Evolutionary conservation across 2,797 vertebrate species (phyloP).

Genomic region (Danio albolineatus): DNA sequence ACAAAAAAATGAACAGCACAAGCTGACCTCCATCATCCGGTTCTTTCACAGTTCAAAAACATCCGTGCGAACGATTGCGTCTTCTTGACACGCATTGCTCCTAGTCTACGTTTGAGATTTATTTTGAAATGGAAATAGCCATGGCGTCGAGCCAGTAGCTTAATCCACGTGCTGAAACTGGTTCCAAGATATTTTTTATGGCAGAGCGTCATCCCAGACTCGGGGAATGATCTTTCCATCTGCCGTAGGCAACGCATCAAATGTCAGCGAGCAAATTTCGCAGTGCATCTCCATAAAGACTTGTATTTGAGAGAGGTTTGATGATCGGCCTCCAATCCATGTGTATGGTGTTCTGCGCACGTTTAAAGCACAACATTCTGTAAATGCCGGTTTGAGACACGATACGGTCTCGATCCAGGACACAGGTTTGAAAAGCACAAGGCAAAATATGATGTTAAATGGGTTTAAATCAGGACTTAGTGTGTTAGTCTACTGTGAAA

Average conservation of each 20-base stretch:
- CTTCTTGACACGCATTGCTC: not conserved
- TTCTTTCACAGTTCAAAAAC: not conserved
- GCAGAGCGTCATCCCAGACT: constrained; percentile 21
- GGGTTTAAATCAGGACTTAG: constrained; percentile 41
- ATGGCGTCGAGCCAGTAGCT: not conserved
- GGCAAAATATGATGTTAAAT: constrained; percentile 46
- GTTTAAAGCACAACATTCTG: constrained; percentile 54
- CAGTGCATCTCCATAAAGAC: constrained; percentile 15
- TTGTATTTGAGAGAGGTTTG: constrained; percentile 30
- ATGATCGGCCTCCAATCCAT: constrained; percentile 13
- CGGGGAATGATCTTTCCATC: constrained; percentile 34
- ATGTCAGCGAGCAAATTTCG: constrained; percentile 27
- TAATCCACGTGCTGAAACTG: constrained; percentile 25
- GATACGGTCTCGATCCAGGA: constrained; percentile 54
- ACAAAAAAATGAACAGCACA: not conserved
- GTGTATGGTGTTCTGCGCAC: constrained; percentile 25
- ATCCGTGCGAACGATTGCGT: not conserved
- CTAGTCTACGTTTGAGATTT: constrained; percentile 10
- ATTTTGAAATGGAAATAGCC: constrained; percentile 22
- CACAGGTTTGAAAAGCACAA: constrained; percentile 66
- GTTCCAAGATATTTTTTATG: constrained; percentile 29
- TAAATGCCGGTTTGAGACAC: constrained; percentile 58
- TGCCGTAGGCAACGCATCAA: constrained; percentile 18
- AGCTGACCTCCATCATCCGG: not conserved
- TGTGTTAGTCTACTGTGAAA: constrained; percentile 49